Percentiles rank a stretch among this genome's conserved stretches.
These are phyloP conservation scores for Sesia apiformis DNA, from an alignment of 2,888 invertebrate species.

Conservation along the genomic window DNA sequence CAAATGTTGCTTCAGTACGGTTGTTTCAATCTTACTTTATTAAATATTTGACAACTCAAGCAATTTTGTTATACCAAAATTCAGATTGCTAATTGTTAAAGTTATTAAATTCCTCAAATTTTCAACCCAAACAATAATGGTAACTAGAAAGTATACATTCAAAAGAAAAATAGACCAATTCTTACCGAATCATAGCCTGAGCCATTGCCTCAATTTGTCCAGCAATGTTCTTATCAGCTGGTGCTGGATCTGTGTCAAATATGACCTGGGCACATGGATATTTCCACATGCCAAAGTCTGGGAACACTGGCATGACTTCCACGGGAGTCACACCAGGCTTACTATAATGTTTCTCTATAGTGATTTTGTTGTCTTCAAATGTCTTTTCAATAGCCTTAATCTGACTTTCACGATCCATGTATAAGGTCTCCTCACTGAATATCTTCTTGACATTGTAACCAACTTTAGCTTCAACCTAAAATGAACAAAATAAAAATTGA, in stretches of 20 bases:
- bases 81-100: too few species aligned
- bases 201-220: constrained; percentile 98
- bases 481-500: constrained; percentile 2
- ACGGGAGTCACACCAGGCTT: constrained; percentile 96
- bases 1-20: too few species aligned
- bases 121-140: too few species aligned
- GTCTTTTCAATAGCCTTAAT: constrained; percentile 98
- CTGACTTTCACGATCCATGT: constrained; percentile 97
- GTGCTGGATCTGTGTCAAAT: constrained; percentile 98
- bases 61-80: too few species aligned
- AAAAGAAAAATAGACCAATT: background rate
- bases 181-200: constrained; percentile 96
- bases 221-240: constrained; percentile 87
- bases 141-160: too few species aligned
- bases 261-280: constrained; percentile 98
- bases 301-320: constrained; percentile 88
- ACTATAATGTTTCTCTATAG: constrained; percentile 94
- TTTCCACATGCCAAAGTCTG: constrained; percentile 98
- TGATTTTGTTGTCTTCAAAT: constrained; percentile 90
- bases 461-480: constrained; percentile 95
- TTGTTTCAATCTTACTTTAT: too few species aligned
- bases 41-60: too few species aligned
- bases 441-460: constrained; percentile 98
- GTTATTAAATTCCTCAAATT: too few species aligned
- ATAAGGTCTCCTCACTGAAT: constrained; percentile 92